These are phyloP conservation scores for Darevskia mixta DNA, from an alignment of 2,797 vertebrate species.

Conservation along the genomic window DNA sequence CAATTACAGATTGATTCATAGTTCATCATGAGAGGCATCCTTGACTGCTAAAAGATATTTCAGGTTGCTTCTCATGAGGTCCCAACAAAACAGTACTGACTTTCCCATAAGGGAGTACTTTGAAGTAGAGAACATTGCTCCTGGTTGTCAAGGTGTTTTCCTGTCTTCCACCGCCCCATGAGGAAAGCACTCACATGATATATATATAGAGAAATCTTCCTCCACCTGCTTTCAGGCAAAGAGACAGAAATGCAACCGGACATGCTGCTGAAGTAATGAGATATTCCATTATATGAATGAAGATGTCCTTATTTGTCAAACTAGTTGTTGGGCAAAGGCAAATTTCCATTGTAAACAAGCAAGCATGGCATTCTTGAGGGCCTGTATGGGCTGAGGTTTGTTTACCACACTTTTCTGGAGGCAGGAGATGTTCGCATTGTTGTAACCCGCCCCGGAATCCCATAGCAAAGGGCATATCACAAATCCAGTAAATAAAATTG, in stretches of 20 bases:
- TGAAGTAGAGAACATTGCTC: background rate
- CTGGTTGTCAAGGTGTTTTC: background rate
- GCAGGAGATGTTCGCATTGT: background rate
- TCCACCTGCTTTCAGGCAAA: slow-evolving; percentile 27
- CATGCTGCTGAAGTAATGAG: slow-evolving; percentile 21
- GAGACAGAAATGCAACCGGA: slow-evolving; percentile 19
- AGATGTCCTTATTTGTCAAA: slow-evolving; percentile 20
- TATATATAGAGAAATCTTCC: slow-evolving; percentile 4
- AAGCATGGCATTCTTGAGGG: slow-evolving; percentile 8
- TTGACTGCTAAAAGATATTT: background rate
- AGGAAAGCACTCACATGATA: slow-evolving; percentile 1
- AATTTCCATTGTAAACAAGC: slow-evolving; percentile 15
- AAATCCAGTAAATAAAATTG: background rate
- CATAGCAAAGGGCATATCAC: background rate
- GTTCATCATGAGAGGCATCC: background rate
- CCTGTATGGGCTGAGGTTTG: background rate
- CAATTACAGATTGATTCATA: background rate
- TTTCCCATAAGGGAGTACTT: background rate
- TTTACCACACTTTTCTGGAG: background rate
- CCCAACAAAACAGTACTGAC: background rate
- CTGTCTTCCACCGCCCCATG: background rate
- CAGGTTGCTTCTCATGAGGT: background rate
- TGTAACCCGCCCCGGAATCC: background rate
- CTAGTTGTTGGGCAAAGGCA: background rate
- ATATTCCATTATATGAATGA: slow-evolving; percentile 27